phyloP scores from a whole-genome alignment of 2,888 invertebrate genomes.

The Ommatoiulus sabulosus region DNA sequence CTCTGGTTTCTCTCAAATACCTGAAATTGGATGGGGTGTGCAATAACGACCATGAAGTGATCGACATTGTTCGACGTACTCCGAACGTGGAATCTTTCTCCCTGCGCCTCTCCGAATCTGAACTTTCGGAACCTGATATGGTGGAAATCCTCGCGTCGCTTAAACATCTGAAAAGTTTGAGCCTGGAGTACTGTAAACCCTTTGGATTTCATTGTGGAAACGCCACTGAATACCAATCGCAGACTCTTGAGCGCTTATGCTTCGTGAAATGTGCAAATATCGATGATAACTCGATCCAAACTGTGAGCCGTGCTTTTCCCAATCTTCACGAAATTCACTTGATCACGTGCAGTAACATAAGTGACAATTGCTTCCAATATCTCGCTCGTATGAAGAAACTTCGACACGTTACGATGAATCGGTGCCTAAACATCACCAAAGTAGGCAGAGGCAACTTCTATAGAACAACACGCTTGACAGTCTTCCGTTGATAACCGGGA shows the following conservation, averaged over 20 bases:
- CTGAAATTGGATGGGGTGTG: background rate
- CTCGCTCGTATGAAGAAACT: background rate
- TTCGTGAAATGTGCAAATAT: background rate
- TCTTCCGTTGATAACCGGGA: background rate
- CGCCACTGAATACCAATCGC: background rate
- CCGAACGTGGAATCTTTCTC: background rate
- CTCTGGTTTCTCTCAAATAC: background rate
- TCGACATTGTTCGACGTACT: background rate
- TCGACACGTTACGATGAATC: background rate
- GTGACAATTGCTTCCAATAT: background rate
- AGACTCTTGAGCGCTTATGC: background rate
- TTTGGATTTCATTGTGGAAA: conserved; percentile 15
- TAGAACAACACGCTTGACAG: background rate
- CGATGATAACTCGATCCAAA: background rate
- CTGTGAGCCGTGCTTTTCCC: background rate
- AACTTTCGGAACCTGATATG: background rate
- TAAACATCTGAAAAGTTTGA: background rate
- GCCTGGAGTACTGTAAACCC: background rate
- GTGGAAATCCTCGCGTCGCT: background rate
- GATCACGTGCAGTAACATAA: background rate
- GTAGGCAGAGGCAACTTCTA: background rate
- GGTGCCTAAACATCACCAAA: background rate
- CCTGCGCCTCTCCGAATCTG: background rate
- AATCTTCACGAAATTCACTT: background rate
- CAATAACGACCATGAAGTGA: background rate